Conservation (phyloP, 2,888 invertebrate genomes). For the Pheosia tremula region DNA sequence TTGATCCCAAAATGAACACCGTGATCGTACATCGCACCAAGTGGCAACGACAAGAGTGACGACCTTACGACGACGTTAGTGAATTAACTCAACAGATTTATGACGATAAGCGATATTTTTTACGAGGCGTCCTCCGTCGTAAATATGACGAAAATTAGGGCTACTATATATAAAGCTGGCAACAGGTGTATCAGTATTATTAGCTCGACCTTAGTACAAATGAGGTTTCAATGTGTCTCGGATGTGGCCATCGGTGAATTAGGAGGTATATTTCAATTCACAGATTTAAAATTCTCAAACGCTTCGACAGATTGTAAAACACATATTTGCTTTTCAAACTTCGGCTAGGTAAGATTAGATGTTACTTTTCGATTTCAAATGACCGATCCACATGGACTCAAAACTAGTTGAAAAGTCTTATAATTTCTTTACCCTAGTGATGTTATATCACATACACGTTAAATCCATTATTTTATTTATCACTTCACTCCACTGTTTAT, state of each 20-base stretch:
- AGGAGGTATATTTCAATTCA: background rate
- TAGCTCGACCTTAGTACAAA: conserved; percentile 11
- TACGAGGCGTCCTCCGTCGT: conserved; percentile 8
- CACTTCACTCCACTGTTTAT: too few relatives aligned
- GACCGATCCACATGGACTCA: too few relatives aligned
- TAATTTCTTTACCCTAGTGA: too few relatives aligned
- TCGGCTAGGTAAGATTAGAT: too few relatives aligned
- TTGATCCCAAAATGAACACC: background rate
- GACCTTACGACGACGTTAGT: conserved; percentile 2
- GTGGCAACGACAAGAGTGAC: conserved; percentile 2
- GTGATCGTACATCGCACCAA: too few relatives aligned
- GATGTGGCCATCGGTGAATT: background rate
- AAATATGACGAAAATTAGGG: conserved; percentile 31
- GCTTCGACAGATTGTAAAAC: too few relatives aligned
- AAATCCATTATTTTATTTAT: too few relatives aligned
- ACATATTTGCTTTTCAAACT: too few relatives aligned
- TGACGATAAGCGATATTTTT: conserved; percentile 13
- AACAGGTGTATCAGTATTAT: conserved; percentile 16
- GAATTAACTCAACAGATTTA: conserved; percentile 9
- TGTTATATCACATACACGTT: too few relatives aligned
- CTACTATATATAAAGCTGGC: conserved; percentile 27
- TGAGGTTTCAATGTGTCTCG: conserved; percentile 16
- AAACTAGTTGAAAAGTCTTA: too few relatives aligned
- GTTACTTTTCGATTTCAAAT: too few relatives aligned
- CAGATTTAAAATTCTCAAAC: background rate